Base-by-base conservation (phyloP, 2,113 vertebrate species). In the Osmerus mordax region DNA sequence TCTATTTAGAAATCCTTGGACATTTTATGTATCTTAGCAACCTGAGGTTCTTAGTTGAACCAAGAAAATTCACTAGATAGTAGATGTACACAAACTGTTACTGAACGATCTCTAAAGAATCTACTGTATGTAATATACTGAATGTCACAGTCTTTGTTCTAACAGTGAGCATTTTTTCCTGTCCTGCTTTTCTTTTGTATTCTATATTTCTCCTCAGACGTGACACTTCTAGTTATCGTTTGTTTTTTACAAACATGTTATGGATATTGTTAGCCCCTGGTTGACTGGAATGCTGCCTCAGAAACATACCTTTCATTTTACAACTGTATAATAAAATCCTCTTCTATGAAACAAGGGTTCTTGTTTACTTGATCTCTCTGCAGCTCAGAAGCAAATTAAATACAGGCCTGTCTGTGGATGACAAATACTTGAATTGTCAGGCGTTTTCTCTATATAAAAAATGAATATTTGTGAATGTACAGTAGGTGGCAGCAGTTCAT, bases 241-340 rank as follows among this genome's bases (percentile, higher is more conserved):
- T 81, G 75, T 54, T 74, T 70, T 81, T 65, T 51, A 73, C 66
- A 68, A 78, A 71, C 51, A 47, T 76, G 71, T 71, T 58, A 32
- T 16, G n/a, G 70, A 77, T 71, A 55, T 59, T 19, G 73, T 80
- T 70, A 65, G 55, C 41, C 69, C 67, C 71, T 61, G 63, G 69
- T 68, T 41, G 51, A 67, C 69, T 76, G 53, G 73, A 64, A 69
- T 14, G 62, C 68, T 73, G 28, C 71, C 73, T 76, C 75, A 41
- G 65, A 71, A 55, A 28, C 71, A 73, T 59, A 73, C 63, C 19
- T 81, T 78, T 83, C 69, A 67, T 79, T 79, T 77, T 71, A 85
- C 64, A 65, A 70, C 67, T 78, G 81, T 85, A 78, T 65, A 89
- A 86, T 89, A 78, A 69, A 79, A 72, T 78, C 77, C 67, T 86